phyloP scores from a whole-genome alignment of 1,140 invertebrate genomes.

The Ceratina calcarata region DNA sequence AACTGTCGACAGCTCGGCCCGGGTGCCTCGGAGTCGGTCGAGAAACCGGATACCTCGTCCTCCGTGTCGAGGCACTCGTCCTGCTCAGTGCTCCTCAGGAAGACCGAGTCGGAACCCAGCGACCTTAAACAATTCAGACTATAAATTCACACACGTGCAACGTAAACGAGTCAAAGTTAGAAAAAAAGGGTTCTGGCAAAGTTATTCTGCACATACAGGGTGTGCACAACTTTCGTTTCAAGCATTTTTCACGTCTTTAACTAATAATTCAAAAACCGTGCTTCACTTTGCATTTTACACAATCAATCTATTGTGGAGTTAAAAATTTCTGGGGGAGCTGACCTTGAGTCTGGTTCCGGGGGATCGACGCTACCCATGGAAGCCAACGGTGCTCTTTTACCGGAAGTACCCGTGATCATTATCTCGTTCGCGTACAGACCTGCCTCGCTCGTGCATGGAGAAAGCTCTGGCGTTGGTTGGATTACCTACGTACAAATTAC shows the following conservation, averaged over 20 bases:
- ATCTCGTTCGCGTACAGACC: constrained; percentile 77
- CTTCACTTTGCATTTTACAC: too few relatives aligned
- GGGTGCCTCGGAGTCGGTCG: constrained; percentile 87
- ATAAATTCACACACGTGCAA: background rate
- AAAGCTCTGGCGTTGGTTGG: constrained; percentile 88
- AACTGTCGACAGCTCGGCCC: constrained; percentile 72
- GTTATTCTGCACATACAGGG: too few relatives aligned
- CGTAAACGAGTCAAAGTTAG: background rate
- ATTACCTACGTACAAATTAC: constrained; percentile 80
- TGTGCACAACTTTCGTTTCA: too few relatives aligned
- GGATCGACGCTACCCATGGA: constrained; percentile 89
- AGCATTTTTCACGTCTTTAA: too few relatives aligned
- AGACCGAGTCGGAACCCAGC: constrained; percentile 88
- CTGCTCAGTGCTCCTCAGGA: constrained; percentile 80
- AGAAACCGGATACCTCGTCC: constrained; percentile 89
- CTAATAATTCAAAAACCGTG: too few relatives aligned
- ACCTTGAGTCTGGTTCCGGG: constrained; percentile 83
- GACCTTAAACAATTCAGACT: constrained; percentile 13
- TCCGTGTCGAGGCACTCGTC: constrained; percentile 85
- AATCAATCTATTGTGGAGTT: too few relatives aligned
- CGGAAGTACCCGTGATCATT: constrained; percentile 48
- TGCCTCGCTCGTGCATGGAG: constrained; percentile 88
- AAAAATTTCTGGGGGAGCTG: too few relatives aligned
- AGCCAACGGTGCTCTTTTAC: constrained; percentile 85
- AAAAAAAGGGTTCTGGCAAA: too few relatives aligned